Evolutionary conservation across 2,888 invertebrate species (phyloP).

Genomic region (Clanis bilineata): DNA sequence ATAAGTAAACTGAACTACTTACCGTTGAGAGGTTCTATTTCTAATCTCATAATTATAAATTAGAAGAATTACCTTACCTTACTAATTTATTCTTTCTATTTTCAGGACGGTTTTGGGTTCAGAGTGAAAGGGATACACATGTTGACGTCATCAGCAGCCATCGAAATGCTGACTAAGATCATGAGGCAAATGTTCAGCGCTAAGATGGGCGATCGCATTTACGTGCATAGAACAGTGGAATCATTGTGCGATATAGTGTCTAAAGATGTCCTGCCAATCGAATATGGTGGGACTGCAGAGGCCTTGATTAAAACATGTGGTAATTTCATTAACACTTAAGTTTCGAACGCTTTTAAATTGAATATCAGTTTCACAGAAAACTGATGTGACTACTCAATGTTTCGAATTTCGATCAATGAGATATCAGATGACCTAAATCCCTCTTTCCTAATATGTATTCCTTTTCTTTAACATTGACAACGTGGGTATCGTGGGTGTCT

Average conservation of each 20-base stretch:
- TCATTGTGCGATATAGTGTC: slow-evolving; percentile 26
- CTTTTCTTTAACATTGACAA: too few species aligned
- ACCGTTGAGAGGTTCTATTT: too few species aligned
- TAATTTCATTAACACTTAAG: slow-evolving; percentile 15
- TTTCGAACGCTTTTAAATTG: too few species aligned
- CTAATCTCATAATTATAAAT: too few species aligned
- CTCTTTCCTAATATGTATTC: too few species aligned
- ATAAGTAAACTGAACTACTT: too few species aligned
- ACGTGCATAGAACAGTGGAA: slow-evolving; percentile 28
- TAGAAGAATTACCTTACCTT: not conserved
- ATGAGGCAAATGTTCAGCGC: slow-evolving; percentile 36
- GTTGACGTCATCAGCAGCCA: slow-evolving; percentile 34
- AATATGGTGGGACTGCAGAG: slow-evolving; percentile 31
- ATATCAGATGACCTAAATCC: too few species aligned
- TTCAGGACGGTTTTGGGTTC: slow-evolving; percentile 47
- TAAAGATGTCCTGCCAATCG: slow-evolving; percentile 31
- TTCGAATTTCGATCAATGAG: too few species aligned
- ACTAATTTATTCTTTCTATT: slow-evolving; percentile 17
- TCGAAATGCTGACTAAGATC: slow-evolving; percentile 33
- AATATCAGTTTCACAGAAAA: too few species aligned
- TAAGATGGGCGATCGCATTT: slow-evolving; percentile 36
- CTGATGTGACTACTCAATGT: too few species aligned
- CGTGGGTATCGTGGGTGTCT: too few species aligned
- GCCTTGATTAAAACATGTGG: slow-evolving; percentile 27
- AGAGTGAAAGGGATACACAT: slow-evolving; percentile 42